Base-by-base conservation (phyloP, 2,888 invertebrate species). In the Zonitis immaculata region DNA sequence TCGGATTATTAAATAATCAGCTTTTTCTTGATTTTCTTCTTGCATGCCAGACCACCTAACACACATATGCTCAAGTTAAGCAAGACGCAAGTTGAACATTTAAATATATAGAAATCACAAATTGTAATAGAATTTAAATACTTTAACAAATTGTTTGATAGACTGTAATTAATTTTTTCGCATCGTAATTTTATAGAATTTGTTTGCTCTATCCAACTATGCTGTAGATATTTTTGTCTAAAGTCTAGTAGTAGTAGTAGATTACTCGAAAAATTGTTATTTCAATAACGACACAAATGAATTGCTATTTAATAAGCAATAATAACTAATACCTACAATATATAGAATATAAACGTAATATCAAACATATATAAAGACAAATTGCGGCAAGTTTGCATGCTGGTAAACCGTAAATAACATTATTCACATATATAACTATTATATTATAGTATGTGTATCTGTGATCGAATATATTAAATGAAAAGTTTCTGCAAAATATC, bases 1-100 rank as follows among this genome's bases (percentile, higher is more conserved):
- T 47, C 44, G 44, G 53, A 61, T 60, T 59, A 56, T 58, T 60
- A 58, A 60, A 60, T 60, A 60, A 57, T 57, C 54, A 56, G 45
- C 44, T 51, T 49, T 57, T 57, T 54, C 51, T 57, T 46, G 42
- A 26, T 49, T 54, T 43, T 51, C 52, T 49, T 52, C 52, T 49
- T 52, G 47, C 42, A n/a, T 42, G 22, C 46, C 44, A 45, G 59
- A 59, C 56, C 56, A 54, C 56, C 58, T 43, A 42, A 49, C 48
- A 44, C 25, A 47, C 52, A 25, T 12, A 9, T 16, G 32, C 42
- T 6, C 26, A 8, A 6, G 5, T 26, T 4, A 26, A 22, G 3
- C 22, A 5, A 22, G 22, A 22, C 22, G n/a, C n/a, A n/a, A n/a
- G n/a, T n/a, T n/a, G n/a, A n/a, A n/a, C n/a, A n/a, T n/a, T n/a